Conservation (phyloP, 2,797 vertebrate species). For the Oreonectes daqikongensis region DNA sequence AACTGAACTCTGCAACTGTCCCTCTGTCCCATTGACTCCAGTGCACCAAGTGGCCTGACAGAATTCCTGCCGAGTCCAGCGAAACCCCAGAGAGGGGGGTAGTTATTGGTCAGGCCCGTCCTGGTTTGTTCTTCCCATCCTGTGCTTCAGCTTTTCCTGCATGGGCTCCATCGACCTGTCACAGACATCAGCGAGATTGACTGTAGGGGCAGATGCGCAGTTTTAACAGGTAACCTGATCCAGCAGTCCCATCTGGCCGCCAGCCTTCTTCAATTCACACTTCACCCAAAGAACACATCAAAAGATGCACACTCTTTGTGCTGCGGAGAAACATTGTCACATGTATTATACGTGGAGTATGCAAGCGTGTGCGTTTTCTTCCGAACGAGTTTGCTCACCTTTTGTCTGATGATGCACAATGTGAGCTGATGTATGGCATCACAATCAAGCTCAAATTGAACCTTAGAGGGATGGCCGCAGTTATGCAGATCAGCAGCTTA, state of each 20-base stretch:
- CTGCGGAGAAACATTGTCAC: conserved; percentile 50
- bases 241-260: conserved; percentile 91
- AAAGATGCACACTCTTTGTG: conserved; percentile 75
- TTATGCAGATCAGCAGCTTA: conserved; percentile 58
- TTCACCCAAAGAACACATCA: conserved; percentile 83
- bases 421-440: conserved; percentile 27
- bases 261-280: conserved; percentile 92
- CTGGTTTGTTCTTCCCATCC: conserved; percentile 70
- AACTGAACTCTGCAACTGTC: conserved; percentile 68
- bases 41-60: conserved; percentile 67
- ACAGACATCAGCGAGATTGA: conserved; percentile 90
- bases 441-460: conserved; percentile 50
- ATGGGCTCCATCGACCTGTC: conserved; percentile 86
- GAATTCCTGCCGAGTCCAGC: conserved; percentile 81
- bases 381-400: conserved; percentile 15
- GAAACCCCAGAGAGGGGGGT: conserved; percentile 75
- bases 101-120: conserved; percentile 57
- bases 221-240: conserved; percentile 94
- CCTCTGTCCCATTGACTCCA: conserved; percentile 67
- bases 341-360: conserved; percentile 47
- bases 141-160: conserved; percentile 80
- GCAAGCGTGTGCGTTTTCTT: neutral
- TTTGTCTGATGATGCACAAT: conserved; percentile 69
- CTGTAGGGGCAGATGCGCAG: conserved; percentile 90
- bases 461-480: conserved; percentile 47